These are phyloP conservation scores for Limanda limanda DNA, from an alignment of 2,113 vertebrate species.

Conservation along the genomic window DNA sequence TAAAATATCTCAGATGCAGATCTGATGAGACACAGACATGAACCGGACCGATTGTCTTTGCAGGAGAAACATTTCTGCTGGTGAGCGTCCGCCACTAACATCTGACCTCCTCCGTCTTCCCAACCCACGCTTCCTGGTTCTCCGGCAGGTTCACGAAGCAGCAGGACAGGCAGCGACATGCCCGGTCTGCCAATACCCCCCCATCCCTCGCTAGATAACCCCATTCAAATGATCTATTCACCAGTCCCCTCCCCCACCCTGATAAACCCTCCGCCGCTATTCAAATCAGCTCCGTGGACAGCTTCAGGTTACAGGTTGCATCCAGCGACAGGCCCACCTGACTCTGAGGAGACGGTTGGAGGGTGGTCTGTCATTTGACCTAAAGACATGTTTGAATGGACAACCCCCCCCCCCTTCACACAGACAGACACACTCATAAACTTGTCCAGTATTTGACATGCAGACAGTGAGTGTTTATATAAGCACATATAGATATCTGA, in stretches of 20 bases:
- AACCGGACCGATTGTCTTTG: no score
- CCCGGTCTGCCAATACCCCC: conserved; percentile 30
- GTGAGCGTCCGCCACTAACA: no score
- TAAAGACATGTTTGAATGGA: neutral
- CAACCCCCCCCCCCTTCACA: neutral
- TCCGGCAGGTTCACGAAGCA: conserved; percentile 66
- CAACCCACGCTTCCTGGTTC: neutral
- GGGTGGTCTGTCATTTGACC: conserved; percentile 39
- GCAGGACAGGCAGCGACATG: conserved; percentile 36
- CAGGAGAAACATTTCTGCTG: no score
- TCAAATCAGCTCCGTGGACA: conserved; percentile 63
- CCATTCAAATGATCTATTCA: conserved; percentile 62
- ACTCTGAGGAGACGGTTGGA: conserved; percentile 36
- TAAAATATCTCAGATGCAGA: no score
- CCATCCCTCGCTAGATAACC: conserved; percentile 45
- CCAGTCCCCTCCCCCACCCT: conserved; percentile 20
- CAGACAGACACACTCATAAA: neutral
- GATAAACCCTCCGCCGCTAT: conserved; percentile 61
- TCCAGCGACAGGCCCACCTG: conserved; percentile 29
- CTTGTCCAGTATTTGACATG: no score
- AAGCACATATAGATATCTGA: no score
- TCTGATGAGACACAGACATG: no score
- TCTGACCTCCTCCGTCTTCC: no score
- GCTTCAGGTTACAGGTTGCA: conserved; percentile 65
- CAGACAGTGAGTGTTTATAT: no score